Conservation (phyloP, 2,797 vertebrate species). For the Lagorchestes hirsutus region DNA sequence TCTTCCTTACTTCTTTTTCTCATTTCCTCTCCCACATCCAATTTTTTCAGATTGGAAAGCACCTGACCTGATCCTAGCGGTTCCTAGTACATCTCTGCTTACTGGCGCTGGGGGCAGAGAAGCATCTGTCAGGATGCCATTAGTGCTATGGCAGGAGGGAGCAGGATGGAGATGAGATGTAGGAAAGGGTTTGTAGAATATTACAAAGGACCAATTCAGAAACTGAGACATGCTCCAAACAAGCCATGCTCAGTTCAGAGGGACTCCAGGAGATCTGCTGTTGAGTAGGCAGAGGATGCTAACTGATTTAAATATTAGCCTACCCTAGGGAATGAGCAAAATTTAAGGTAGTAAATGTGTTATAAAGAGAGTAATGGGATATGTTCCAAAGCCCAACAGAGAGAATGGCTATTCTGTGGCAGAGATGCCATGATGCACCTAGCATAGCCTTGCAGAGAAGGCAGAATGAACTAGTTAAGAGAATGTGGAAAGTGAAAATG, state of each 20-base stretch:
- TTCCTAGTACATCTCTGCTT: background rate
- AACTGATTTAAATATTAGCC: background rate
- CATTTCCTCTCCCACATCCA: background rate
- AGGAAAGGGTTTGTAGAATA: background rate
- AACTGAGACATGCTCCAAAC: background rate
- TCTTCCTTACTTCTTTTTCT: background rate
- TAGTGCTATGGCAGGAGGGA: background rate
- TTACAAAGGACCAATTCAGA: background rate
- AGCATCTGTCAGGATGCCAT: background rate
- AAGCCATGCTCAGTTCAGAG: background rate
- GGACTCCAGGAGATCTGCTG: background rate
- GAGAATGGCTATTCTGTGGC: background rate
- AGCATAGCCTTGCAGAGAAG: background rate
- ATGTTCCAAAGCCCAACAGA: background rate
- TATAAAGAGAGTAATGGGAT: background rate
- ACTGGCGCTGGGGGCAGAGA: background rate
- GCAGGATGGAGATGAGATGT: background rate
- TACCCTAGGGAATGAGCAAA: background rate
- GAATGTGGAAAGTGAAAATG: background rate
- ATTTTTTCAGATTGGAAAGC: background rate
- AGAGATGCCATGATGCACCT: background rate
- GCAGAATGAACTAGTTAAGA: background rate
- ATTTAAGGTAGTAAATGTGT: background rate
- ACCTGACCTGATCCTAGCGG: background rate
- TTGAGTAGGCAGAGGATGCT: background rate